Evolutionary conservation across 2,797 vertebrate species (phyloP).

Genomic region (Antennarius maculatus): DNA sequence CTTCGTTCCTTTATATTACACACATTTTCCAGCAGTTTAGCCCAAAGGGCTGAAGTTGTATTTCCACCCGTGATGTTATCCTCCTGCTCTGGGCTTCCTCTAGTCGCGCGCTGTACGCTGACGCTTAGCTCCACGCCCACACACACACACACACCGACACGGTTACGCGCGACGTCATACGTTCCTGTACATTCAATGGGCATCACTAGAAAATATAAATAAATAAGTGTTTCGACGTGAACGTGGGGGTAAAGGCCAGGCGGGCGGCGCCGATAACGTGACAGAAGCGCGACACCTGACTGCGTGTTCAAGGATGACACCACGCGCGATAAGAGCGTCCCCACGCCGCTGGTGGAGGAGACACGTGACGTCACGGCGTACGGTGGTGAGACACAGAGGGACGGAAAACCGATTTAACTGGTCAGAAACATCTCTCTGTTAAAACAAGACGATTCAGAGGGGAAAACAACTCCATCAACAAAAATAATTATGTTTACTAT

Average conservation of each 20-base stretch:
- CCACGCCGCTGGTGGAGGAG: constrained; percentile 54
- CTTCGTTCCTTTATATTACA: constrained; percentile 22
- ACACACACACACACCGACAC: constrained; percentile 36
- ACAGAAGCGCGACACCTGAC: constrained; percentile 82
- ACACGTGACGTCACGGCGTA: constrained; percentile 54
- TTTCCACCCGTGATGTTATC: constrained; percentile 11
- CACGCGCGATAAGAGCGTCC: constrained; percentile 66
- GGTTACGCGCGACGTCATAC: constrained; percentile 59
- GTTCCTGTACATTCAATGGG: constrained; percentile 37
- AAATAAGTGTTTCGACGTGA: constrained; percentile 34
- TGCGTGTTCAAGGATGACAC: constrained; percentile 83
- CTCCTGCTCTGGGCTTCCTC: constrained; percentile 25
- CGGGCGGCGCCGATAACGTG: constrained; percentile 73
- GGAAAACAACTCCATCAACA: background rate
- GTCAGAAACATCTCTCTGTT: no score
- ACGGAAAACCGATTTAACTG: background rate
- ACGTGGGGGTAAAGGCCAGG: constrained; percentile 14
- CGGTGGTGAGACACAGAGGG: background rate
- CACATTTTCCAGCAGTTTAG: constrained; percentile 5
- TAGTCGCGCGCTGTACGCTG: constrained; percentile 52
- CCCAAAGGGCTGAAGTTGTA: background rate
- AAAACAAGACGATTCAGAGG: no score
- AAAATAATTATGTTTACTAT: background rate
- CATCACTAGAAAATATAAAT: constrained; percentile 23
- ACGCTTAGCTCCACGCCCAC: constrained; percentile 72